phyloP scores from a whole-genome alignment of 2,888 invertebrate species.

The Trachelus troglodyta region DNA sequence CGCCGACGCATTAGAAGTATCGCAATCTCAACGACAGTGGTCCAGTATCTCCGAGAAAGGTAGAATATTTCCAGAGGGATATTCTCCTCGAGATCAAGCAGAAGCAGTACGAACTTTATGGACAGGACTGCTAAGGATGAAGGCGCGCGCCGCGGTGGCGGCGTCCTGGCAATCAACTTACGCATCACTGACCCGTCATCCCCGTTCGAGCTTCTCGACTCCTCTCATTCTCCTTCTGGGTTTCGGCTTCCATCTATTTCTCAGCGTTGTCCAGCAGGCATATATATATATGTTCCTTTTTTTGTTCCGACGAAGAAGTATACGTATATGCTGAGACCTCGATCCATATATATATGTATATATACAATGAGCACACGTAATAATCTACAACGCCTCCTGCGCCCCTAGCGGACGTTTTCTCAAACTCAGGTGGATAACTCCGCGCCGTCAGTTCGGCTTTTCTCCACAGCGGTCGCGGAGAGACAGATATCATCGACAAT shows the following conservation, averaged over 20 bases:
- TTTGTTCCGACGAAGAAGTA: neutral
- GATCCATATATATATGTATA: neutral
- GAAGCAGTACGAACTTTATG: neutral
- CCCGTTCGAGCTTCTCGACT: conserved; percentile 15
- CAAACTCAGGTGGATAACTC: neutral
- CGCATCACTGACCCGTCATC: conserved; percentile 22
- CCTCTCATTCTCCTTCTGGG: conserved; percentile 2
- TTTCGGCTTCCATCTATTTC: neutral
- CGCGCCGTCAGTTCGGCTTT: neutral
- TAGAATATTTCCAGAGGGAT: neutral
- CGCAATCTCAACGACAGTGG: neutral
- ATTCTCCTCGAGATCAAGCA: neutral
- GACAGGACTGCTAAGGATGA: neutral
- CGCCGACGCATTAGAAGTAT: neutral
- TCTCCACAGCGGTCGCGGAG: neutral
- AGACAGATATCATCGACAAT: conserved; percentile 25
- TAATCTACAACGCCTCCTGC: neutral
- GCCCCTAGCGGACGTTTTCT: neutral
- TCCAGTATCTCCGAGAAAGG: neutral
- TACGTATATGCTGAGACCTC: neutral
- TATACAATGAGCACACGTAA: neutral
- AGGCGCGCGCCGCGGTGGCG: conserved; percentile 9
- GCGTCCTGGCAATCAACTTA: conserved; percentile 21
- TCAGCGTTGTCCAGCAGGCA: no score
- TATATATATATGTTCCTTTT: neutral